Conservation (phyloP, 1,140 invertebrate species). For the Drosophila subobscura region DNA sequence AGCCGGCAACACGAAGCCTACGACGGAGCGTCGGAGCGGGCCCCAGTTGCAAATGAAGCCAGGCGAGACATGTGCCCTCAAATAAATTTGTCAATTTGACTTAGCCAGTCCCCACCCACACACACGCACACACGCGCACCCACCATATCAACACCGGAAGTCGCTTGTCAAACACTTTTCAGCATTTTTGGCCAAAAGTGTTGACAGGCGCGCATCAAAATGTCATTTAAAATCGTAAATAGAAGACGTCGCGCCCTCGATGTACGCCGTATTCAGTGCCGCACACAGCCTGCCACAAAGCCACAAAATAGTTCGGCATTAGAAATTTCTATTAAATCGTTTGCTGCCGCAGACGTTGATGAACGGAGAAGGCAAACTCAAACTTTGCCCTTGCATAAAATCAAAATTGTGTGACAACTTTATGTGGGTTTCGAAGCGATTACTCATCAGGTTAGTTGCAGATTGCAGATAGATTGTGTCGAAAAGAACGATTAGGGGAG, state of each 20-base stretch:
- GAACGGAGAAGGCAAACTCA: constrained; percentile 12
- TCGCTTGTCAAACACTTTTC: constrained; percentile 48
- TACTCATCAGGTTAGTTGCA: no score
- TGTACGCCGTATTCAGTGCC: constrained; percentile 37
- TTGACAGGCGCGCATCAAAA: constrained; percentile 75
- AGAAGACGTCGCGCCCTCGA: constrained; percentile 3
- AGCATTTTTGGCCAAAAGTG: constrained; percentile 48
- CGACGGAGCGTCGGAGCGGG: constrained; percentile 2
- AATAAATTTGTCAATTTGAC: constrained; percentile 27
- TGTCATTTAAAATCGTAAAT: constrained; percentile 42
- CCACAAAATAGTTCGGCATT: constrained; percentile 30
- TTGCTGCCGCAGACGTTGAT: constrained; percentile 19
- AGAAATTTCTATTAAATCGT: constrained; percentile 58
- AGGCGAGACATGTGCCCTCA: constrained; percentile 24
- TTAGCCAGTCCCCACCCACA: constrained; percentile 26
- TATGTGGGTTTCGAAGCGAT: no score
- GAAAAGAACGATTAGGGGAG: no score
- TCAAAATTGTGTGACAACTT: constrained; percentile 5
- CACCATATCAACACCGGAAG: constrained; percentile 58
- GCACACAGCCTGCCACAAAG: constrained; percentile 8
- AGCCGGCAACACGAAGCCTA: constrained; percentile 34
- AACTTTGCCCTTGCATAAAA: constrained; percentile 13
- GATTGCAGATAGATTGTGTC: no score
- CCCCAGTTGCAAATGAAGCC: constrained; percentile 12
- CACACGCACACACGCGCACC: constrained; percentile 18